phyloP scores from a whole-genome alignment of 2,888 invertebrate species.

The Ischnus inquisitorius region DNA sequence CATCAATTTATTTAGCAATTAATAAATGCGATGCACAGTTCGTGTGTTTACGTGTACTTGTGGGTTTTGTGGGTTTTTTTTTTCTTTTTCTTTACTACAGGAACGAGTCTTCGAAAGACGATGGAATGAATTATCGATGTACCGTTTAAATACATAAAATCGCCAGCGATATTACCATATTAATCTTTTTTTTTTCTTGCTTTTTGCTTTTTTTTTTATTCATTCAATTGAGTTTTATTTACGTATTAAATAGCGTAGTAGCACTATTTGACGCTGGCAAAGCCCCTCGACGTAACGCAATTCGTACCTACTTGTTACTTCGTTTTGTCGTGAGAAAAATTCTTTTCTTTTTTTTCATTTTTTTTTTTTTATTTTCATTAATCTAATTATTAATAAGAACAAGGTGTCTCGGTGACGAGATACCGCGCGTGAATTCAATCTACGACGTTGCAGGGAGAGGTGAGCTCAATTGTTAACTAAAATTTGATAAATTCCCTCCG shows the following conservation, averaged over 20 bases:
- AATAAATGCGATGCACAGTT: slow-evolving; percentile 80
- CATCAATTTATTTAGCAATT: slow-evolving; percentile 41
- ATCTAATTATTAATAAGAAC: not conserved
- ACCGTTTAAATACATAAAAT: slow-evolving; percentile 82
- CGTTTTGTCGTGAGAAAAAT: slow-evolving; percentile 10
- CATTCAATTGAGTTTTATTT: slow-evolving; percentile 52
- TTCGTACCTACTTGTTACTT: slow-evolving; percentile 10
- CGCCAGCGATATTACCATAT: slow-evolving; percentile 81
- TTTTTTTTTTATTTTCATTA: not conserved
- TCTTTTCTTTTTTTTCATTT: not conserved
- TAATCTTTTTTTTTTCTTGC: slow-evolving; percentile 63
- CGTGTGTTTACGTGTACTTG: slow-evolving; percentile 63
- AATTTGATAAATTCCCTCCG: not conserved
- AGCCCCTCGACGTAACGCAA: slow-evolving; percentile 51
- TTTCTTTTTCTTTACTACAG: slow-evolving; percentile 66
- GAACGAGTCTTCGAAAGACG: slow-evolving; percentile 69
- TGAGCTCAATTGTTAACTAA: not conserved
- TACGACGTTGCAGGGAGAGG: not conserved
- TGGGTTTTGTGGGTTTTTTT: slow-evolving; percentile 71
- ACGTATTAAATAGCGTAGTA: slow-evolving; percentile 4
- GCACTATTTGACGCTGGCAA: slow-evolving; percentile 7
- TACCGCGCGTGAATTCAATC: not conserved
- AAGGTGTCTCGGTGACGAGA: not conserved
- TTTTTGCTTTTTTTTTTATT: slow-evolving; percentile 70
- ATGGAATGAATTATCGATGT: slow-evolving; percentile 82